Percentiles rank a stretch among this genome's conserved stretches.
These are phyloP conservation scores for Phasianus colchicus DNA, from an alignment of 2,113 vertebrate species.

Conservation along the genomic window DNA sequence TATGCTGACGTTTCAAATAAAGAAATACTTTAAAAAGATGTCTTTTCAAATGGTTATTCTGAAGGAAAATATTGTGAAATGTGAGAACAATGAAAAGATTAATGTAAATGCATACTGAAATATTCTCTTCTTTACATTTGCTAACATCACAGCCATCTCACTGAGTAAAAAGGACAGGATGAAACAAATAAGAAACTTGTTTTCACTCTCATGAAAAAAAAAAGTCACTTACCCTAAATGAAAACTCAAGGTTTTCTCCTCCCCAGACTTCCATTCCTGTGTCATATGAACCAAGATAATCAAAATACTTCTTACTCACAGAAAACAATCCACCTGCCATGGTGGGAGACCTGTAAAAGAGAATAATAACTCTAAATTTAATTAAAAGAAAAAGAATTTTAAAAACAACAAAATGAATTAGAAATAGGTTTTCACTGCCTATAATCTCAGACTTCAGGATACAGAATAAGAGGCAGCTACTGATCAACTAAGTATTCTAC, in stretches of 20 bases:
- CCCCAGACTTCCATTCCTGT: slow-evolving; percentile 99
- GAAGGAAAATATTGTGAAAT: not conserved
- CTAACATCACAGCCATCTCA: not conserved
- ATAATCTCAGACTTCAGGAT: not conserved
- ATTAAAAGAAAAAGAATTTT: not conserved
- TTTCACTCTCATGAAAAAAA: not conserved
- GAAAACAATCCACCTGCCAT: slow-evolving; percentile 99
- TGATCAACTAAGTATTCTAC: not conserved
- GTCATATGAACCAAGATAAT: slow-evolving; percentile 96
- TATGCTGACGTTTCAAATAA: not conserved
- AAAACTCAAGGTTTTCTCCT: slow-evolving; percentile 98
- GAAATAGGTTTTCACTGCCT: not conserved
- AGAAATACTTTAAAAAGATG: not conserved
- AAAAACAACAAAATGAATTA: accelerated
- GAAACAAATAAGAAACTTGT: not conserved
- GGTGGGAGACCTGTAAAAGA: slow-evolving; percentile 89
- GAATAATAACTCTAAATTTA: not conserved
- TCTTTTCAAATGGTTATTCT: not conserved
- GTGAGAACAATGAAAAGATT: not conserved
- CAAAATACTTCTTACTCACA: slow-evolving; percentile 93
- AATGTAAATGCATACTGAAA: not conserved
- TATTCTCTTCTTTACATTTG: not conserved
- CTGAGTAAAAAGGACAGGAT: not conserved
- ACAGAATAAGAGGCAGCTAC: not conserved
- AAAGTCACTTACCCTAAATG: slow-evolving; percentile 89